Base-by-base conservation (phyloP, 1,140 invertebrate species). In the Micrasema longulum region DNA sequence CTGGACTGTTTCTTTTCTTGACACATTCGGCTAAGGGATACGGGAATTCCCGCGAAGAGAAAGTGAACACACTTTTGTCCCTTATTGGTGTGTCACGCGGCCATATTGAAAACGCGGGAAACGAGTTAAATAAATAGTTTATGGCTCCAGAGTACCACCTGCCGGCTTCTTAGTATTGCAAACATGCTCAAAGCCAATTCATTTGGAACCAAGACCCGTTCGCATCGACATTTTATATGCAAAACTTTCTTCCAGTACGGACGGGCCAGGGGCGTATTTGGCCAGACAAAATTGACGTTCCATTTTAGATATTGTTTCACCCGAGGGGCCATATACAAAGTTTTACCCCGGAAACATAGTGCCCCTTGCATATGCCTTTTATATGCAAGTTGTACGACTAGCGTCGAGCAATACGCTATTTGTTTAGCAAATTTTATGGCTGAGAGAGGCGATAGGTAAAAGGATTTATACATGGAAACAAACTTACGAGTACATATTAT, bases 191-290 rank as follows among this genome's bases (percentile, higher is more conserved):
- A n/a, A 31, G 53, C 53, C 53, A 35, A 57, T 57, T 57, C 53
- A 57, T 57, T 57, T 31, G 20, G 31, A 57, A 57, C 53, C 31
- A 57, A n/a, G 20, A 31, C 53, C 53, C 53, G 53, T 57, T 57
- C 53, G 31, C 53, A 35, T 57, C 53, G 53, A 57, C 53, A 57
- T 57, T 57, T 57, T 57, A 57, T 57, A 57, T 57, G 53, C 53
- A 57, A 57, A 57, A 57, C 53, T 57, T 57, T 57, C 53, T 57
- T 36, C 53, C 53, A 14, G 26, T 57, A 57, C 53, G 36, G 53
- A 57, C 36, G 53, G 53, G 53, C 53, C 26, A 35, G 53, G 53
- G 53, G 53, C 26, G 53, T 57, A 57, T 16, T 57, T 35, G 53
- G 53, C 53, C 53, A 57, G 53, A 57, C 53, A 57, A 57, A 57